Percentiles rank a stretch among this genome's conserved stretches.
Conservation (phyloP, 2,888 invertebrate species). For the Yponomeuta malinellus region DNA sequence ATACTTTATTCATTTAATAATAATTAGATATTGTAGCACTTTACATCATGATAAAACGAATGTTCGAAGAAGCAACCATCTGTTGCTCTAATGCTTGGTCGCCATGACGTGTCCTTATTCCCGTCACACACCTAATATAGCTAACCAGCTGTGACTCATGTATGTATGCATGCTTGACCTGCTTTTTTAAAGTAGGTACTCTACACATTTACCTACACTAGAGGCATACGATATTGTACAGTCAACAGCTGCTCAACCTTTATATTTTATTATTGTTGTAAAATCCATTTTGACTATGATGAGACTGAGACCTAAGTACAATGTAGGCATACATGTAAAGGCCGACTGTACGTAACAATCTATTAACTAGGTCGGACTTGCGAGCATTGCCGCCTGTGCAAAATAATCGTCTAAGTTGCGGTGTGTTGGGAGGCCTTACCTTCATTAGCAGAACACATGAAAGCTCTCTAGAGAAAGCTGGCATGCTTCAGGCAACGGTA, state of each 20-base stretch:
- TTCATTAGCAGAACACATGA: not conserved
- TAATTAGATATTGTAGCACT: not conserved
- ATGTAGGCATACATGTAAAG: too few relatives aligned
- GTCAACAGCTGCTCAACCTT: not conserved
- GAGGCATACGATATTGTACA: not conserved
- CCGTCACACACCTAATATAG: slow-evolving; percentile 10
- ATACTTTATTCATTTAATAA: not conserved
- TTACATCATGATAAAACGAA: not conserved
- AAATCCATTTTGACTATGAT: not conserved
- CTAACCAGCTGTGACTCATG: not conserved
- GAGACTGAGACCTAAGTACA: too few relatives aligned
- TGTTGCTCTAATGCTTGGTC: slow-evolving; percentile 24
- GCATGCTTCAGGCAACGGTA: not conserved
- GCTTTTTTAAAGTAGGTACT: slow-evolving; percentile 19
- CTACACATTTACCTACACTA: not conserved
- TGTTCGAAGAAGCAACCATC: slow-evolving; percentile 21
- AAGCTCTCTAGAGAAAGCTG: slow-evolving; percentile 1
- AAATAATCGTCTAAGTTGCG: too few relatives aligned
- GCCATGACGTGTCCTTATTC: slow-evolving; percentile 21
- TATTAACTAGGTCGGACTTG: too few relatives aligned
- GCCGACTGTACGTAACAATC: too few relatives aligned
- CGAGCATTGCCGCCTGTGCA: too few relatives aligned
- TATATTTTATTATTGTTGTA: not conserved
- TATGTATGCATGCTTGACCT: slow-evolving; percentile 25
- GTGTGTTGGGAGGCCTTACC: not conserved